These are phyloP conservation scores for Drosophila burlai DNA, from an alignment of 1,140 invertebrate species.

Conservation along the genomic window DNA sequence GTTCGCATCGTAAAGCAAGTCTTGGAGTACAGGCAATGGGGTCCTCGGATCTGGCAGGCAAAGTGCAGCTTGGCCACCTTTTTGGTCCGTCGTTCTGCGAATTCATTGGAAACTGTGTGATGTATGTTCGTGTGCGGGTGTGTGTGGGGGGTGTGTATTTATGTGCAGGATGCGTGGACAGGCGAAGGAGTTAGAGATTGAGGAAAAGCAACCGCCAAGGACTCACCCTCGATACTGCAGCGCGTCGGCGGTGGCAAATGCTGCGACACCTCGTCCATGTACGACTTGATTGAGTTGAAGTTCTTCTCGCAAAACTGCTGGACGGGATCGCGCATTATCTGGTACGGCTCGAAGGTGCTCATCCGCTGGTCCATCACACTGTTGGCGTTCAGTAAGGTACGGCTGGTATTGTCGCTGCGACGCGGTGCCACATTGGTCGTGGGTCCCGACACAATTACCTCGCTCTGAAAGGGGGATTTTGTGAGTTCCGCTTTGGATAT, in stretches of 20 bases:
- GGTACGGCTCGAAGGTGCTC: conserved; percentile 94
- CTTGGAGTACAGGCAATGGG: conserved; percentile 95
- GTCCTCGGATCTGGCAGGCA: conserved; percentile 93
- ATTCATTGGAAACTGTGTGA: conserved; percentile 84
- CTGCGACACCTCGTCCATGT: conserved; percentile 94
- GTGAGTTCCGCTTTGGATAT: too few species aligned
- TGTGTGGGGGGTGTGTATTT: conserved; percentile 23
- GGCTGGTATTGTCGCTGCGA: conserved; percentile 89
- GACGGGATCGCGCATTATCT: conserved; percentile 93
- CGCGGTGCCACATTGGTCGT: conserved; percentile 88
- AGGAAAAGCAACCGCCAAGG: conserved; percentile 3
- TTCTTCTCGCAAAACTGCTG: conserved; percentile 98
- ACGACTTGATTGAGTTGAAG: conserved; percentile 94
- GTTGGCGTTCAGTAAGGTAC: conserved; percentile 89
- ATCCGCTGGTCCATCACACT: conserved; percentile 89
- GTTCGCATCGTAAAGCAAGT: conserved; percentile 95
- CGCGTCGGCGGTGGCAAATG: conserved; percentile 95
- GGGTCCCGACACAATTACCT: conserved; percentile 86
- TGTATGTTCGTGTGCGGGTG: conserved; percentile 35
- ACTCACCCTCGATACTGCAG: conserved; percentile 94
- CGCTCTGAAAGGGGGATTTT: conserved; percentile 46
- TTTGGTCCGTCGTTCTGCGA: conserved; percentile 91
- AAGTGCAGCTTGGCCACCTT: conserved; percentile 95
- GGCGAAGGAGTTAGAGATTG: conserved; percentile 22
- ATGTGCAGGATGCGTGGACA: conserved; percentile 24